Evolutionary conservation across 2,888 invertebrate species (phyloP).

Genomic region (Heteropelma amictum): DNA sequence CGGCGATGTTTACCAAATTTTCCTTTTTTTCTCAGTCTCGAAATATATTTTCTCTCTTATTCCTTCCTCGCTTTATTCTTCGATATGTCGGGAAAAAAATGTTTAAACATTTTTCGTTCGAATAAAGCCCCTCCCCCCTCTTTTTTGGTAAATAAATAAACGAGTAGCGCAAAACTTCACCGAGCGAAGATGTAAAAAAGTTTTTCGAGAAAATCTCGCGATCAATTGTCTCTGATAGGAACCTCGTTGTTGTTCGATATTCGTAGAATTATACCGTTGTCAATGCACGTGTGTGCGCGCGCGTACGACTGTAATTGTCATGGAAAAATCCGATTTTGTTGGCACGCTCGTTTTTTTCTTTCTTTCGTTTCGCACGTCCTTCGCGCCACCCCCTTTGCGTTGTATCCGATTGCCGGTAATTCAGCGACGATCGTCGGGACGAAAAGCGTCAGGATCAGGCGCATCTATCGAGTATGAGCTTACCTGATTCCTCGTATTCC

Average conservation of each 20-base stretch:
- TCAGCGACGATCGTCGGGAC: conserved; percentile 8
- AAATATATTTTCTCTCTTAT: not conserved
- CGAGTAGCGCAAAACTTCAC: no score
- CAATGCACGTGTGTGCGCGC: no score
- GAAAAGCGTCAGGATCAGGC: conserved; percentile 55
- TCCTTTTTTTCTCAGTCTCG: not conserved
- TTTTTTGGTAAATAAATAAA: no score
- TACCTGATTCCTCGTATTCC: conserved; percentile 87
- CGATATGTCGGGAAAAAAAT: conserved; percentile 48
- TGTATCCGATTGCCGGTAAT: conserved; percentile 8
- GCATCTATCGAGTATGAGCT: conserved; percentile 77
- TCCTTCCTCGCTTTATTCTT: conserved; percentile 20
- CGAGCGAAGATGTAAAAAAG: no score
- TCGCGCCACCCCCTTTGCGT: not conserved
- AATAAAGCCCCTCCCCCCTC: no score
- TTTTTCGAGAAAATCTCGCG: no score
- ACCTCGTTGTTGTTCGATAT: conserved; percentile 36
- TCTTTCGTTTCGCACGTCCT: not conserved
- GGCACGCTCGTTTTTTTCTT: conserved; percentile 36
- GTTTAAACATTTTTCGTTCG: not conserved
- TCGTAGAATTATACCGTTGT: conserved; percentile 20
- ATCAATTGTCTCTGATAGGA: conserved; percentile 50
- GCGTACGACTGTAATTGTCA: not conserved
- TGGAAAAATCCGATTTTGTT: conserved; percentile 26
- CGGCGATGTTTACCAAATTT: conserved; percentile 4